Evolutionary conservation across 1,140 invertebrate species (phyloP).

Genomic region (Venturia canescens): DNA sequence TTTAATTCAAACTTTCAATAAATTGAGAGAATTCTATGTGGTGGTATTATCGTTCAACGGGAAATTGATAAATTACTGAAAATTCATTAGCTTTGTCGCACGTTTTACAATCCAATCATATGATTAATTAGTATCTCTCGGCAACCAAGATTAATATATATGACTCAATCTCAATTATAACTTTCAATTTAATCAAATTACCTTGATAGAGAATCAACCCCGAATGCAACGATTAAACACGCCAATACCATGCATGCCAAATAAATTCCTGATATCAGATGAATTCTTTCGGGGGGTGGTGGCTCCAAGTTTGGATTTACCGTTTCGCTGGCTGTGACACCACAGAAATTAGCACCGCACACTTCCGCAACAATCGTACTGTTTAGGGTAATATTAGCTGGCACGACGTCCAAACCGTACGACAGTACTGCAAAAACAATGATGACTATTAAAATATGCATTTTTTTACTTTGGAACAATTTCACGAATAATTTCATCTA

Average conservation of each 20-base stretch:
- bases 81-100: too few species aligned
- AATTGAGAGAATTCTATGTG: too few species aligned
- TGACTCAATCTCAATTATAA: too few species aligned
- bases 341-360: conserved; percentile 89
- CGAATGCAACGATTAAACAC: conserved; percentile 85
- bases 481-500: too few species aligned
- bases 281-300: conserved; percentile 84
- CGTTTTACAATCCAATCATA: too few species aligned
- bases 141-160: background rate
- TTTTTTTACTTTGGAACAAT: background rate
- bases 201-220: conserved; percentile 89
- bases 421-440: conserved; percentile 69
- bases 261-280: conserved; percentile 90
- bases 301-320: conserved; percentile 82
- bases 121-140: too few species aligned
- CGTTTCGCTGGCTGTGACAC: conserved; percentile 73
- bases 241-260: conserved; percentile 87
- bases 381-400: conserved; percentile 62
- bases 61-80: too few species aligned
- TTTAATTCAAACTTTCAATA: too few species aligned
- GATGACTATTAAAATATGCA: background rate
- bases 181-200: conserved; percentile 68
- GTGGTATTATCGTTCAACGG: too few species aligned
- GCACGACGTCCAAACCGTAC: conserved; percentile 64
- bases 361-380: conserved; percentile 71